A percentile compares a stretch with the other conserved stretches of the same genome.
phyloP scores from a whole-genome alignment of 2,113 vertebrate species.

The Sminthopsis crassicaudata region DNA sequence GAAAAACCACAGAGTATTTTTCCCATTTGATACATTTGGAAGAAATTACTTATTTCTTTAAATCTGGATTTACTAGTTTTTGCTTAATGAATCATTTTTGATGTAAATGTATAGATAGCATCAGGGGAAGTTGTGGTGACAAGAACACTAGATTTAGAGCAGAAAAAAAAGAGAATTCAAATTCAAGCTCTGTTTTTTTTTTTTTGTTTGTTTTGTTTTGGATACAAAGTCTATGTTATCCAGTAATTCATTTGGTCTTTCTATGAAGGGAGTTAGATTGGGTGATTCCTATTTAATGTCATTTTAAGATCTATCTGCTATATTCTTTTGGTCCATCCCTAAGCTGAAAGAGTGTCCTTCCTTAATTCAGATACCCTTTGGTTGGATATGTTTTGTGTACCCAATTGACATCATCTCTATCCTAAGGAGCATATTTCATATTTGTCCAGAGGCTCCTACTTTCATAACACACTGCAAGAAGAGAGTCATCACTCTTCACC shows the following conservation, averaged over 20 bases:
- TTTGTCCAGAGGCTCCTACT: conserved; percentile 15
- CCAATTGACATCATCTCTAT: neutral
- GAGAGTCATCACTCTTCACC: conserved; percentile 71
- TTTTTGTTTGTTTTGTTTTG: too few species aligned
- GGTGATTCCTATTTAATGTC: neutral
- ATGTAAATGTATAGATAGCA: neutral
- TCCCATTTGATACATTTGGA: neutral
- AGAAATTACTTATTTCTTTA: neutral
- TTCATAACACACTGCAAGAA: conserved; percentile 70
- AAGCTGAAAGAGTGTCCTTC: neutral
- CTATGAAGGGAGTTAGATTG: neutral
- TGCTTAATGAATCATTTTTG: neutral
- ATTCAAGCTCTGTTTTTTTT: neutral
- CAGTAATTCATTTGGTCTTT: neutral
- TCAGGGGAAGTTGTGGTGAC: neutral
- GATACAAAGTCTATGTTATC: neutral
- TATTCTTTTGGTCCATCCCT: neutral
- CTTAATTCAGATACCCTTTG: neutral
- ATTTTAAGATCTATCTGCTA: neutral
- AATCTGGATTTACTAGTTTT: neutral
- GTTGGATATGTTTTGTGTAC: neutral
- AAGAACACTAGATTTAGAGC: neutral
- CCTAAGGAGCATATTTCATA: neutral
- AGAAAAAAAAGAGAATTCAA: neutral
- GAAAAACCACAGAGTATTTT: neutral